These are phyloP conservation scores for Rhagonycha lutea DNA, from an alignment of 2,888 invertebrate species.

Conservation along the genomic window DNA sequence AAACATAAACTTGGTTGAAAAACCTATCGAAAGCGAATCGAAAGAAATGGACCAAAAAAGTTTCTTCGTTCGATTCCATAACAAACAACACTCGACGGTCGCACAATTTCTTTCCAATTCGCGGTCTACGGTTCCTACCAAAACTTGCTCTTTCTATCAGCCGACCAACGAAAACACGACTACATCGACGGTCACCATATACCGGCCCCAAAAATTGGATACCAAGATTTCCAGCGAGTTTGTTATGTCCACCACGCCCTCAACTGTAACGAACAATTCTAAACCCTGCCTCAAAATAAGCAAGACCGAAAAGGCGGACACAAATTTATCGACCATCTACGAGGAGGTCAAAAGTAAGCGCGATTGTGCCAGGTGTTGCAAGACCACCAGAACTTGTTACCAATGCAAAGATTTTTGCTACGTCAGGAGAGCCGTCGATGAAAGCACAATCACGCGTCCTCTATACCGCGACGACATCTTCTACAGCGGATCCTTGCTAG, in stretches of 20 bases:
- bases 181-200: slow-evolving; percentile 22
- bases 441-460: slow-evolving; percentile 59
- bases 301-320: slow-evolving; percentile 2
- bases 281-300: not conserved
- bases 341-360: slow-evolving; percentile 4
- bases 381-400: not conserved
- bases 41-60: slow-evolving; percentile 5
- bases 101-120: slow-evolving; percentile 15
- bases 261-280: not conserved
- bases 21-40: not conserved
- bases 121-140: slow-evolving; percentile 22
- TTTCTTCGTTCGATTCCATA: slow-evolving; percentile 35
- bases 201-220: slow-evolving; percentile 8
- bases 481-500: slow-evolving; percentile 80
- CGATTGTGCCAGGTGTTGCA: not conserved
- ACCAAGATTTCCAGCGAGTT: slow-evolving; percentile 16
- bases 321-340: slow-evolving; percentile 14
- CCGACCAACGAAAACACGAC: slow-evolving; percentile 1
- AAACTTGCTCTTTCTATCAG: slow-evolving; percentile 7
- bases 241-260: slow-evolving; percentile 3
- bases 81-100: slow-evolving; percentile 46
- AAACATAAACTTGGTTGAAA: slow-evolving; percentile 39
- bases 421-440: not conserved
- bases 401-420: not conserved
- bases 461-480: slow-evolving; percentile 88